Evolutionary conservation across 2,888 invertebrate species (phyloP).

Genomic region (Acheta domesticus): DNA sequence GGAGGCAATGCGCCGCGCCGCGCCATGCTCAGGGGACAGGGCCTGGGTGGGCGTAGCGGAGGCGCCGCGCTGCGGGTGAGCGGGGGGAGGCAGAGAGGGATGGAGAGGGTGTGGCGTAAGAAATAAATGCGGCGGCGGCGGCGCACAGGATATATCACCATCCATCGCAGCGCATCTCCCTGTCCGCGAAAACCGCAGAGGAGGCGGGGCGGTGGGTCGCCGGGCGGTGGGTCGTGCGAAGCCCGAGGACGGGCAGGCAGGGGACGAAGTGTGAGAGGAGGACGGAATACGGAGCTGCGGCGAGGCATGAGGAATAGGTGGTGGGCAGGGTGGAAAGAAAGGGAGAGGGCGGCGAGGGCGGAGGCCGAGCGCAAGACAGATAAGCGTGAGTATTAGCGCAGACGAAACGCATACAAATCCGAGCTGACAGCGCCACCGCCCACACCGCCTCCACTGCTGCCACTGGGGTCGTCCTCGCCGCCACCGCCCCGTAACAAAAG

Average conservation of each 20-base stretch:
- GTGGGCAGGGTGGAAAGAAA: not conserved
- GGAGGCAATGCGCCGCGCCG: no score
- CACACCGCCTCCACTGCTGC: not conserved
- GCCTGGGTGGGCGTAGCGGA: no score
- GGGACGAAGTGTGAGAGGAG: no score
- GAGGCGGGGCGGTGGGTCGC: not conserved
- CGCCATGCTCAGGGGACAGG: no score
- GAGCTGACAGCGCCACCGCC: not conserved
- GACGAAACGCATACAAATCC: conserved; percentile 11
- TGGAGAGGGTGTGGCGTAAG: not conserved
- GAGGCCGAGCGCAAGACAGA: not conserved
- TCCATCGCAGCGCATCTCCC: not conserved
- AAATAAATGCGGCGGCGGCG: not conserved
- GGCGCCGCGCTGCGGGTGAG: no score
- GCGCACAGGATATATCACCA: not conserved
- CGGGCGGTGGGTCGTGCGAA: no score
- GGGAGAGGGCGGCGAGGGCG: not conserved
- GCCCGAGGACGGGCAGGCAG: no score
- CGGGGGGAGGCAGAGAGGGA: not conserved
- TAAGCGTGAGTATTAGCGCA: conserved; percentile 4
- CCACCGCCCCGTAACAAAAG: not conserved
- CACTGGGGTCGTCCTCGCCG: not conserved
- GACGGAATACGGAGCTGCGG: not conserved
- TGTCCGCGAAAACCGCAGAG: not conserved
- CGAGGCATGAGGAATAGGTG: not conserved